Base-by-base conservation (phyloP, 2,888 invertebrate species). In the Pogonocherus hispidulus region DNA sequence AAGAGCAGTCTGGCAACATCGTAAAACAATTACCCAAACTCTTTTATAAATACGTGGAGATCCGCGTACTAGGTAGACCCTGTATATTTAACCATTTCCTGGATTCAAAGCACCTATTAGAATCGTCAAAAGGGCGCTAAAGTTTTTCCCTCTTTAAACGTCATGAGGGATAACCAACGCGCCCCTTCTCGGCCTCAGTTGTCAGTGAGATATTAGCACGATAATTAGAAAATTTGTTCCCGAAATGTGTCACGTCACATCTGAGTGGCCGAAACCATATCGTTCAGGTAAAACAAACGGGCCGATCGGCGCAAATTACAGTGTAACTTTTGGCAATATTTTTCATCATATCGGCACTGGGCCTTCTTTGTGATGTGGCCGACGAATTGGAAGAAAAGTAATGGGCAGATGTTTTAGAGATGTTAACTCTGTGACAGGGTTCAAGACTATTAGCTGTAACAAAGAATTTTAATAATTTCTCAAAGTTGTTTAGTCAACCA, bases 241-340 rank as follows among this genome's bases (percentile, higher is more conserved):
- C 59, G 69, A 67, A 66, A 69, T 72, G 63, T 66, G 66, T 66
- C 72, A n/a, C 69, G 72, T 67, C 65, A 69, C 66, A 69, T 67
- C 69, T 71, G 64, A 46, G 46, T 9, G 32, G 32, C 46, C 62
- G 27, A 47, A 64, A 68, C 64, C 60, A 46, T 59, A 57, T 37
- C 41, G 47, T 32, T 32, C 72, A 73, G 72, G 72, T 73, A 73
- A 72, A 73, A 73, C 72, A 73, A 73, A 73, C 72, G 70, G 59
- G 37, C 59, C 55, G 54, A 64, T 35, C 63, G 59, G 69, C 63
- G 52, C 72, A 73, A 70, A 73, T 73, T 73, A 73, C 54, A 73
- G 69, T 65, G 67, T 51, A 67, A 69, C 60, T 51, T 44, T 32
- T 63, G 32, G 66, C 62, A 59, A 67, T 66, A 66, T 66, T 73